These are phyloP conservation scores for Cremastinae sp. DNA, from an alignment of 2,888 invertebrate genomes.

Conservation along the genomic window DNA sequence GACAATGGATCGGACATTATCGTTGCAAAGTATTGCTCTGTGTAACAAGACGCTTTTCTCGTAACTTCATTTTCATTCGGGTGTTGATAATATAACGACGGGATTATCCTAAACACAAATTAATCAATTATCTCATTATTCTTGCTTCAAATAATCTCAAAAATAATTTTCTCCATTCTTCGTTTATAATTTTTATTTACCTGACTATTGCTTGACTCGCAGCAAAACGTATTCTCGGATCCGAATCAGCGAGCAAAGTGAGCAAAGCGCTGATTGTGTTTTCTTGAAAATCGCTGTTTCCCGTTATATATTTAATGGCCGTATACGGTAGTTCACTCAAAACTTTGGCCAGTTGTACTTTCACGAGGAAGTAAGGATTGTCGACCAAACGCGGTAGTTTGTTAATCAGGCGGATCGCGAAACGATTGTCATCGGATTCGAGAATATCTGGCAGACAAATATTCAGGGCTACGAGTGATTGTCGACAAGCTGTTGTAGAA, in stretches of 20 bases:
- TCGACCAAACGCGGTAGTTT: slow-evolving; percentile 84
- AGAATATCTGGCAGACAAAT: slow-evolving; percentile 83
- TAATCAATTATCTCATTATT: background rate
- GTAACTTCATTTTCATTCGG: slow-evolving; percentile 82
- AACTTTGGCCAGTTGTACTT: slow-evolving; percentile 87
- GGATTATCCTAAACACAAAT: slow-evolving; percentile 79
- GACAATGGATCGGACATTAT: slow-evolving; percentile 64
- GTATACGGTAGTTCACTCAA: slow-evolving; percentile 84
- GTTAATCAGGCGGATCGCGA: slow-evolving; percentile 83
- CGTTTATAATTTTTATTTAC: slow-evolving; percentile 78
- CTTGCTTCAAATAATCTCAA: background rate
- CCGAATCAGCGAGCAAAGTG: slow-evolving; percentile 87
- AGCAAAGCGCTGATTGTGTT: slow-evolving; percentile 84
- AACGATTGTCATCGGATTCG: slow-evolving; percentile 83
- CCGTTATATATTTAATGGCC: slow-evolving; percentile 82
- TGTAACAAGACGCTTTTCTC: slow-evolving; percentile 80
- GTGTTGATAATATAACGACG: slow-evolving; percentile 80
- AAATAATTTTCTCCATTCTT: background rate
- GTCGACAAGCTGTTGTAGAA: slow-evolving; percentile 88
- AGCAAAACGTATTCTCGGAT: slow-evolving; percentile 88
- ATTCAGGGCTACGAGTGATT: slow-evolving; percentile 85
- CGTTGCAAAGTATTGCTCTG: slow-evolving; percentile 74
- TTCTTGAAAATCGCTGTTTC: slow-evolving; percentile 82
- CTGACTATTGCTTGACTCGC: slow-evolving; percentile 85
- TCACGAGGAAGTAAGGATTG: slow-evolving; percentile 93